A percentile compares a stretch with the other conserved stretches of the same genome.
Conservation (phyloP, 23 tunicate species). For the Phallusia fumigata region DNA sequence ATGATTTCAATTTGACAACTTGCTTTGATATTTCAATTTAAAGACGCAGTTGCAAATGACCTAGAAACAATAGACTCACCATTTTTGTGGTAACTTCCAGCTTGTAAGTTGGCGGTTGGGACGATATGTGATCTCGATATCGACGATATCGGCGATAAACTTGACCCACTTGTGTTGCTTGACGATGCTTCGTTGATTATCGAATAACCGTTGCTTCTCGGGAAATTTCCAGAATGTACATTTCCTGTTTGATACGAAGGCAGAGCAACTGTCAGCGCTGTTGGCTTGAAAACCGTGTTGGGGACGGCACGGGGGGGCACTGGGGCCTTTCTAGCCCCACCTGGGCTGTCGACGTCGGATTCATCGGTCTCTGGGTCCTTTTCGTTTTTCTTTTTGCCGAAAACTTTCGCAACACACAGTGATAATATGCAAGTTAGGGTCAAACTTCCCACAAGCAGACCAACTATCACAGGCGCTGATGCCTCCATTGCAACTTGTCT, state of each 20-base stretch:
- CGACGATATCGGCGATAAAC: neutral
- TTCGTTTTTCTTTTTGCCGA: conserved; percentile 22
- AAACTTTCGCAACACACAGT: conserved; percentile 31
- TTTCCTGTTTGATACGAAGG: neutral
- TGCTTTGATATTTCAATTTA: too few species aligned
- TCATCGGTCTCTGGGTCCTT: conserved; percentile 10
- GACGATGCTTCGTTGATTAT: neutral
- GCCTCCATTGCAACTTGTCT: conserved; percentile 14
- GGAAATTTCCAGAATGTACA: neutral
- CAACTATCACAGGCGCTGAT: conserved; percentile 48
- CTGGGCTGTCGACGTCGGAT: conserved; percentile 5
- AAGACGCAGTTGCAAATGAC: too few species aligned
- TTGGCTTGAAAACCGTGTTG: neutral
- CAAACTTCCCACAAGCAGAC: conserved; percentile 42
- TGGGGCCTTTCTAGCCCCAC: neutral
- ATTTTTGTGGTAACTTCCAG: too few species aligned
- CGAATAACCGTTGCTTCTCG: neutral
- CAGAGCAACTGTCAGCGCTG: neutral
- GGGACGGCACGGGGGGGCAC: neutral
- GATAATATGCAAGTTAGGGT: conserved; percentile 39
- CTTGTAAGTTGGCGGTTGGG: neutral
- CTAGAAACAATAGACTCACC: too few species aligned
- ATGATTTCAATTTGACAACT: too few species aligned
- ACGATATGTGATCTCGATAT: neutral
- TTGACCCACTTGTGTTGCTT: neutral